These are phyloP conservation scores for Halocynthia roretzi DNA, from an alignment of 23 tunicate species.

Conservation along the genomic window DNA sequence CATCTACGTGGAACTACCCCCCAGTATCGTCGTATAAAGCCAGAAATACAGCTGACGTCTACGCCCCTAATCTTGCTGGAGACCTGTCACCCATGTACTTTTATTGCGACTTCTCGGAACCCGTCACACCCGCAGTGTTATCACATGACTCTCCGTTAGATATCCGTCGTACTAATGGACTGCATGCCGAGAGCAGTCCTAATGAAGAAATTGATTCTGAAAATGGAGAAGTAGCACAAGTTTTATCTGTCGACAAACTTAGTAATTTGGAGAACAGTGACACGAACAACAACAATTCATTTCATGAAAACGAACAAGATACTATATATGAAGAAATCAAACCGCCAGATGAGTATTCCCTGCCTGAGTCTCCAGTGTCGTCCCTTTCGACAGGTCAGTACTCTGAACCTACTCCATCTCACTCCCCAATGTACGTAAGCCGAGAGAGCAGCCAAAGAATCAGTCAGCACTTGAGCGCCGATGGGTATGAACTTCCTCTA, in stretches of 20 bases:
- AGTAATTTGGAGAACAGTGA: not conserved
- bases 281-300: slow-evolving; percentile 1
- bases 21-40: slow-evolving; percentile 2
- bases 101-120: slow-evolving; percentile 75
- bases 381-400: slow-evolving; percentile 8
- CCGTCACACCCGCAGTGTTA: slow-evolving; percentile 33
- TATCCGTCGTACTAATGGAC: slow-evolving; percentile 22
- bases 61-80: not conserved
- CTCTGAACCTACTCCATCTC: slow-evolving; percentile 16
- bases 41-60: not conserved
- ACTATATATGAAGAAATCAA: slow-evolving; percentile 46
- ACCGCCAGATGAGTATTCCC: slow-evolving; percentile 12
- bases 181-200: not conserved
- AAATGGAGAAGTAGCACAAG: too few species aligned
- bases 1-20: slow-evolving; percentile 79
- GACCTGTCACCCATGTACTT: slow-evolving; percentile 13
- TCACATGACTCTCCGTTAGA: slow-evolving; percentile 39
- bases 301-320: not conserved
- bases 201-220: not conserved
- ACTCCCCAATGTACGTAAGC: not conserved
- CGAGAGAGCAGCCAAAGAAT: slow-evolving; percentile 3
- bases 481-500: not conserved
- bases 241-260: not conserved
- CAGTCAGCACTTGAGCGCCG: not conserved
- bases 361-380: slow-evolving; percentile 36